A percentile compares a stretch with the other conserved stretches of the same genome.
Conservation (phyloP, 2,888 invertebrate species). For the Hemithea aestivaria region DNA sequence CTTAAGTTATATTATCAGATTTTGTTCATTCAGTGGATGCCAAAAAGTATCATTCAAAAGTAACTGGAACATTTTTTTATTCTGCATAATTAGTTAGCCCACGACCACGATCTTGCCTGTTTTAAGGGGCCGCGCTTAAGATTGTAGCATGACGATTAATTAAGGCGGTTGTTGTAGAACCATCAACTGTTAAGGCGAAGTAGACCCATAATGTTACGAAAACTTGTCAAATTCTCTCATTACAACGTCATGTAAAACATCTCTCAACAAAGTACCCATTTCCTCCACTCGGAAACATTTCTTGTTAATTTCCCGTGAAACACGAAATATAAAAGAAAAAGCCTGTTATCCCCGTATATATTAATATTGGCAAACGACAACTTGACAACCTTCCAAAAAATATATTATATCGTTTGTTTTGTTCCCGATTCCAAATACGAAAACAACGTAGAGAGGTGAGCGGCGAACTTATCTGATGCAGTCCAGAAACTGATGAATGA, state of each 20-base stretch:
- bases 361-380: slow-evolving; percentile 48
- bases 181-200: no score
- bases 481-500: slow-evolving; percentile 36
- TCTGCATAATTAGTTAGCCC: no score
- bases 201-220: no score
- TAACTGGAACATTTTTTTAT: no score
- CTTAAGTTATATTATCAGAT: no score
- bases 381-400: slow-evolving; percentile 54
- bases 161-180: no score
- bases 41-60: no score
- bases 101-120: no score
- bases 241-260: slow-evolving; percentile 5
- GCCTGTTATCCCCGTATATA: slow-evolving; percentile 37
- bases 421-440: slow-evolving; percentile 31
- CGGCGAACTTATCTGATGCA: slow-evolving; percentile 33
- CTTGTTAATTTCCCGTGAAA: slow-evolving; percentile 30
- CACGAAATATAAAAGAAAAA: slow-evolving; percentile 33
- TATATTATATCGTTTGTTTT: slow-evolving; percentile 36
- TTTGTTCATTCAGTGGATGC: no score
- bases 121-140: no score
- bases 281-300: slow-evolving; percentile 4
- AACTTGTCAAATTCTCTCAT: neutral
- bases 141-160: no score
- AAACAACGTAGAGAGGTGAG: slow-evolving; percentile 34
- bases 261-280: slow-evolving; percentile 1